These are phyloP conservation scores for Mesitornis unicolor DNA, from an alignment of 2,113 vertebrate species.

Conservation along the genomic window DNA sequence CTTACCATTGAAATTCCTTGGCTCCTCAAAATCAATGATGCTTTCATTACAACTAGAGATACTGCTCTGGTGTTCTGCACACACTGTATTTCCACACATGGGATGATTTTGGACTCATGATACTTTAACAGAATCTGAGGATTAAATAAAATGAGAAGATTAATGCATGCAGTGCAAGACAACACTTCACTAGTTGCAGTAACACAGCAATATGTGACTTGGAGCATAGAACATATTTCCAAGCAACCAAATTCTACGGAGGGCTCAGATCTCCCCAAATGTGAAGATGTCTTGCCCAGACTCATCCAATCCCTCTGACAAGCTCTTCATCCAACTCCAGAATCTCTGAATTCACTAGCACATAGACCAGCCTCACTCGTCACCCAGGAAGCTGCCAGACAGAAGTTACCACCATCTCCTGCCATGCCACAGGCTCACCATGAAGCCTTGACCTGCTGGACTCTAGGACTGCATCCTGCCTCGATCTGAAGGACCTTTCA, in stretches of 20 bases:
- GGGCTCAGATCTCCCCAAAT: not conserved
- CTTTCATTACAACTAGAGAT: not conserved
- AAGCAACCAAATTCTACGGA: not conserved
- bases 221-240: not conserved
- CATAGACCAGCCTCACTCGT: not conserved
- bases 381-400: not conserved
- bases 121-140: not conserved
- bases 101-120: not conserved
- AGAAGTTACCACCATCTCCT: not conserved
- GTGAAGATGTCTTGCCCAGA: not conserved
- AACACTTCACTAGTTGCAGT: not conserved
- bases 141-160: not conserved
- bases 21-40: not conserved
- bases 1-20: not conserved
- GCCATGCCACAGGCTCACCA: not conserved
- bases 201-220: not conserved
- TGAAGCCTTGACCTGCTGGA: not conserved
- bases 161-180: not conserved
- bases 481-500: not conserved
- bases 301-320: not conserved
- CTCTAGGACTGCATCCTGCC: not conserved
- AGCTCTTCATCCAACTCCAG: not conserved
- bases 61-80: not conserved
- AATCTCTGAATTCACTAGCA: not conserved
- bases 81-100: not conserved